Base-by-base conservation (phyloP, 2,113 vertebrate genomes). In the Siniperca chuatsi region DNA sequence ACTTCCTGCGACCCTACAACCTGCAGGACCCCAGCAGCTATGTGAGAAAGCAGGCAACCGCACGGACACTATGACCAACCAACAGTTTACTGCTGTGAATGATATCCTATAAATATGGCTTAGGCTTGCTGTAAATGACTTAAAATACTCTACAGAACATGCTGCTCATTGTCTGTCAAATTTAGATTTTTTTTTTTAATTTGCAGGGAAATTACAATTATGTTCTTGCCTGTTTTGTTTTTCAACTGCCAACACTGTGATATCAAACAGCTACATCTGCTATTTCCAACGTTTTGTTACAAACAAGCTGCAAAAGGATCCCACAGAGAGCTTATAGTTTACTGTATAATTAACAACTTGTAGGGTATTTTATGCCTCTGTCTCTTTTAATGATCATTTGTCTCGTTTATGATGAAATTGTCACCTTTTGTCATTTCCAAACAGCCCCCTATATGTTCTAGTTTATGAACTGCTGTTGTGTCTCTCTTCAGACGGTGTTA, bases 1-100 rank as follows among this genome's bases (percentile, higher is more conserved):
- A 99, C 72, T 99, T 98, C 87, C 96, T 99, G 91, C 92, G 98
- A 23, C 98, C 98, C 1, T 99, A 99, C 1, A 98, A 98, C 87
- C 83, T 99, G 54, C 98, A 99, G 90, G 98, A 99, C 77, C 98
- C 98, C 50, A 97, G 97, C 77, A 98, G 94, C 89, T 97, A 98
- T 25, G 98, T 99, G 94, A 97, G 97, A n/a, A 16, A 64, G 8
- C 44, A n/a, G 4, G 2, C 61, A 57, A n/a, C 16, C 42, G 44
- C 48, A 44, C 35, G 33, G 5, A 58, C 11, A 35, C 23, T 37
- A 11, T 48, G 4, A 15, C 6, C 11, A 50, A 52, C 4, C 1
- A 29, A 6, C 50, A 16, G 37, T 25, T 58, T 5, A 44, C 71
- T 44, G 52, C 35, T 2, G 9, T 10, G 42, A 9, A 8, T 44